Evolutionary conservation across 2,797 vertebrate species (phyloP), one percentile per base, ranked within the genome.

Genomic region (Tympanoctomys barrerae): DNA sequence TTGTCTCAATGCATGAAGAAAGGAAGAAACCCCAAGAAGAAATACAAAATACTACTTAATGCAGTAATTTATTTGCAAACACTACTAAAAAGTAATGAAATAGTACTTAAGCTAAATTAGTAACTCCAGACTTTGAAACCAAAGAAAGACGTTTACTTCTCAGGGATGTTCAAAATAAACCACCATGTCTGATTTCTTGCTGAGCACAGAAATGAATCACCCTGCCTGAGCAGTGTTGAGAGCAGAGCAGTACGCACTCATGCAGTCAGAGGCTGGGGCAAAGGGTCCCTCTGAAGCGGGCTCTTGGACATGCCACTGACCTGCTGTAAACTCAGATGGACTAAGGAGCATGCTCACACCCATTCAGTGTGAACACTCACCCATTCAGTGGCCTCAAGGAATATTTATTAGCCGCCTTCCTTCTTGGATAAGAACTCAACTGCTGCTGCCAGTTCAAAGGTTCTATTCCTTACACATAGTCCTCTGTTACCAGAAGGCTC

Each of bases 51-150:
- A 61, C 96, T 95, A 61, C 66, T 84, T 94, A 93, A 96, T 88
- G 91, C 68, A 71, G 88, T 90, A 96, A 96, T 95, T 95, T 95
- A 98, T 97, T 97, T 97, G 82, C 57, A 93, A 93, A 91, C 33
- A 80, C 89, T 83, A 84, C 87, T 95, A 90, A 95, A 94, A 96
- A 92, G 87, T 85, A 96, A 93, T 78, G 85, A 95, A 88, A 89
- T 3, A 92, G 82, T 94, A 93, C 92, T 96, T 94, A 97, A 96
- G 84, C 78, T 39, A 96, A 95, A 93, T 97, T 96, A 90, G 71
- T 88, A 95, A 96, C 82, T 93, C 52, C 57, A 62, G 89, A 96
- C 85, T 97, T 95, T 90, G 91, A 91, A 95, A 95, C 57, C 49
- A 68, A 94, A 86, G 84, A 87, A 95, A 95, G 92, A 62, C 61